Evolutionary conservation across 2,888 invertebrate genomes (phyloP).

Genomic region (Ectropis crepuscularia): DNA sequence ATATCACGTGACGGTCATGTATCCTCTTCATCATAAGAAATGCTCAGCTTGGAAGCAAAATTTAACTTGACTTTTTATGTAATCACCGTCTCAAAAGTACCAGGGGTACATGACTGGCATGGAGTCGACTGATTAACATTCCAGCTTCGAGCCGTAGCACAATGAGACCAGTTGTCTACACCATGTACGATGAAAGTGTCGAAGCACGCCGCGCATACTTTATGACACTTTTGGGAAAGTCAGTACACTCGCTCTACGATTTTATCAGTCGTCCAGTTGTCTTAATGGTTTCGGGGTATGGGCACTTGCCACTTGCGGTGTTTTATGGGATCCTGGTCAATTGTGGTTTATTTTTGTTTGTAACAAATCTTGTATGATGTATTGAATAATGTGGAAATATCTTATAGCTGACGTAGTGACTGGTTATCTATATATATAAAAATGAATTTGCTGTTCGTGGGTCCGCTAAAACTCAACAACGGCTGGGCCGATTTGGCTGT

Average conservation of each 20-base stretch:
- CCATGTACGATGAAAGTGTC: constrained; percentile 40
- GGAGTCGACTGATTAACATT: constrained; percentile 43
- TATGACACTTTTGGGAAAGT: constrained; percentile 37
- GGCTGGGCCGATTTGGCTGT: too few species aligned
- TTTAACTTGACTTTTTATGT: constrained; percentile 24
- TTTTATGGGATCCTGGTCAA: constrained; percentile 22
- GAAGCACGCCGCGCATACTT: constrained; percentile 36
- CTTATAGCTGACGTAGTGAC: too few species aligned
- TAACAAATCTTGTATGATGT: neutral
- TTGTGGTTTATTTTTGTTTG: neutral
- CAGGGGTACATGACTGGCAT: constrained; percentile 33
- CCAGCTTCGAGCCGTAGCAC: constrained; percentile 35
- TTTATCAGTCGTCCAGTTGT: constrained; percentile 37
- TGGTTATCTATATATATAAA: too few species aligned
- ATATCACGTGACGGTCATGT: too few species aligned
- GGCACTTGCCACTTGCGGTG: constrained; percentile 17
- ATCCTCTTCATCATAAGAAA: too few species aligned
- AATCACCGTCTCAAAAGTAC: constrained; percentile 18
- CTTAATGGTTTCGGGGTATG: constrained; percentile 32
- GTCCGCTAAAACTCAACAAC: too few species aligned
- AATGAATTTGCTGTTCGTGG: too few species aligned
- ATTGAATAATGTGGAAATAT: neutral
- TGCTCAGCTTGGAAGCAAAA: neutral
- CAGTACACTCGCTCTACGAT: constrained; percentile 28
- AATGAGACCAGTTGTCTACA: constrained; percentile 38